A percentile compares a stretch with the other conserved stretches of the same genome.
Conservation (phyloP, 2,888 invertebrate genomes). For the Laspeyria flexula region DNA sequence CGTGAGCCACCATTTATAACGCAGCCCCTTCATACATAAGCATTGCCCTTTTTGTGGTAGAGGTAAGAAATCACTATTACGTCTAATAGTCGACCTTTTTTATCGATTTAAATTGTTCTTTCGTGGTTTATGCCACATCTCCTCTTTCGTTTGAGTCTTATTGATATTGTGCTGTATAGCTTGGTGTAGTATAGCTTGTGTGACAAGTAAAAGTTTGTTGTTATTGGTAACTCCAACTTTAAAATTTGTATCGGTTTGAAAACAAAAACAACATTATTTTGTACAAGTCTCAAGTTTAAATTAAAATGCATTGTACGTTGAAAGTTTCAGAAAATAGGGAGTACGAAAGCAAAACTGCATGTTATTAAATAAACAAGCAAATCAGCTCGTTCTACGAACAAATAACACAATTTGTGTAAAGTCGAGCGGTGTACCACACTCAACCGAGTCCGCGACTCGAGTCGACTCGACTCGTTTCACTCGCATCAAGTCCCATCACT, state of each 20-base stretch:
- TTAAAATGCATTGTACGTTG: constrained; percentile 4
- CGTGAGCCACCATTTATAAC: constrained; percentile 46
- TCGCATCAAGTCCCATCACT: constrained; percentile 24
- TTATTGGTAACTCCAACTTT: background rate
- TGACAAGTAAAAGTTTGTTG: too few relatives aligned
- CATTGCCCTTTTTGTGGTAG: constrained; percentile 41
- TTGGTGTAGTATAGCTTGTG: too few relatives aligned
- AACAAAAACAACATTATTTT: background rate
- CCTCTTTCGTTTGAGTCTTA: too few relatives aligned
- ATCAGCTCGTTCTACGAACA: constrained; percentile 18
- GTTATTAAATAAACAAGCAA: constrained; percentile 26
- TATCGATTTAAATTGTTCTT: background rate
- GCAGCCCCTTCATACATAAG: constrained; percentile 51
- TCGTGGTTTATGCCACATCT: too few relatives aligned
- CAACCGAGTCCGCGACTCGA: background rate
- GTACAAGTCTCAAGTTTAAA: constrained; percentile 8
- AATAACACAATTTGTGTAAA: constrained; percentile 22
- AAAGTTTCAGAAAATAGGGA: constrained; percentile 7
- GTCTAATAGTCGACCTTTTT: constrained; percentile 5
- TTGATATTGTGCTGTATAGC: too few relatives aligned
- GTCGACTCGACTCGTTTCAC: constrained; percentile 1
- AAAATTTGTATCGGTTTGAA: background rate
- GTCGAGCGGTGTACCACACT: constrained; percentile 3
- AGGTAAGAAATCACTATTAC: constrained; percentile 32
- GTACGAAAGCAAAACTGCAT: constrained; percentile 3